phyloP scores from a whole-genome alignment of 2,797 vertebrate genomes.

The Decapterus maruadsi region DNA sequence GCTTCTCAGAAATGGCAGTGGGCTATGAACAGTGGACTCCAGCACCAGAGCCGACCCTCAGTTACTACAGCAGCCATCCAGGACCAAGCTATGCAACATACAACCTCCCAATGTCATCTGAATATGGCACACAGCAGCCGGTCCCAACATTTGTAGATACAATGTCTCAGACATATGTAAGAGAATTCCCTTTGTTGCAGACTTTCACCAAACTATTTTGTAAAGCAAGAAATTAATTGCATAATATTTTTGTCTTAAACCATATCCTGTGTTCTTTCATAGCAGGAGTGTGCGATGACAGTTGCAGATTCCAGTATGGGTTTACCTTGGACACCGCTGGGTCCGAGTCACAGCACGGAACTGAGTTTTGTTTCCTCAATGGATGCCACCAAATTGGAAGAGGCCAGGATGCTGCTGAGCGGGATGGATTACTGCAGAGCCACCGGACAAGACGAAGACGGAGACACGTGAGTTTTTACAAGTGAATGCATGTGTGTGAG shows the following conservation, averaged over 20 bases:
- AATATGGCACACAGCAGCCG: slow-evolving; percentile 68
- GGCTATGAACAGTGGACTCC: slow-evolving; percentile 75
- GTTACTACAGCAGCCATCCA: slow-evolving; percentile 58
- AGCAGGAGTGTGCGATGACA: slow-evolving; percentile 65
- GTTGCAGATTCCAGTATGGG: slow-evolving; percentile 50
- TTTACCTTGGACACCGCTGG: slow-evolving; percentile 66
- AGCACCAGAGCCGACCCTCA: slow-evolving; percentile 46
- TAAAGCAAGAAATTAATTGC: not conserved
- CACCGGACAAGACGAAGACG: slow-evolving; percentile 90
- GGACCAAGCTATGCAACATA: slow-evolving; percentile 55
- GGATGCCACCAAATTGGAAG: slow-evolving; percentile 83
- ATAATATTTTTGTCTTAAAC: not conserved
- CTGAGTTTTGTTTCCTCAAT: slow-evolving; percentile 59
- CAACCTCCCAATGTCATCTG: slow-evolving; percentile 56
- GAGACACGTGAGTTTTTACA: slow-evolving; percentile 87
- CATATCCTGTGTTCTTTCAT: not conserved
- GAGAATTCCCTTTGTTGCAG: not conserved
- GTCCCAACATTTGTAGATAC: slow-evolving; percentile 56
- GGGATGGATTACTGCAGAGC: slow-evolving; percentile 86
- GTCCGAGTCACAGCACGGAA: slow-evolving; percentile 44
- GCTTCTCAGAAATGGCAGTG: slow-evolving; percentile 83
- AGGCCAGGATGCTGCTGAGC: slow-evolving; percentile 84
- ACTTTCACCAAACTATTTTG: not conserved
- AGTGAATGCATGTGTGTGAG: not conserved
- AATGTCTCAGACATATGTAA: slow-evolving; percentile 80